Evolutionary conservation across 2,113 vertebrate genomes (phyloP).

Genomic region (Calonectris borealis): DNA sequence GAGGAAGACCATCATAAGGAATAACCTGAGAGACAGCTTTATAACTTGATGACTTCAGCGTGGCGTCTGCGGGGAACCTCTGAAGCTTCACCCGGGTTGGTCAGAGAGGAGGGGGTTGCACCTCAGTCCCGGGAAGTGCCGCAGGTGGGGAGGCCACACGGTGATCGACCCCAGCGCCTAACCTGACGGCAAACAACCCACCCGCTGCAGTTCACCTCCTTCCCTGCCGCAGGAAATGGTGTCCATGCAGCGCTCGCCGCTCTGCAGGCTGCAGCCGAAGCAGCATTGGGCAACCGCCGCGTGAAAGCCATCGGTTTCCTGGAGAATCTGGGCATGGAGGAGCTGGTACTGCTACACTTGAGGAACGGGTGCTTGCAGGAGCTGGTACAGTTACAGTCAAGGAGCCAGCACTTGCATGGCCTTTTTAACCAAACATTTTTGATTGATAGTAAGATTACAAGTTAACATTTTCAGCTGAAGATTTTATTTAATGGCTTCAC

Average conservation of each 20-base stretch:
- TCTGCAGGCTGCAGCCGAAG: neutral
- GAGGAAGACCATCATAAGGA: fast-evolving
- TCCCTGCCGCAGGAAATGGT: fast-evolving
- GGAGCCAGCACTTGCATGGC: neutral
- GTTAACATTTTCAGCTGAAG: neutral
- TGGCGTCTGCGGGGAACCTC: fast-evolving
- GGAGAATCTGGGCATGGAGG: neutral
- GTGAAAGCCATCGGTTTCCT: fast-evolving
- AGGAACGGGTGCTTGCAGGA: neutral
- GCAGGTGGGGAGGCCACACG: fast-evolving
- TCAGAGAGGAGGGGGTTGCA: fast-evolving
- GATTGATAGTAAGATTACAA: no score
- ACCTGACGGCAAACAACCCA: fast-evolving
- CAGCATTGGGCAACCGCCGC: fast-evolving
- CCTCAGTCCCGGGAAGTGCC: fast-evolving
- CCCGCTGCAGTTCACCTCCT: fast-evolving
- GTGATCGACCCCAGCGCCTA: fast-evolving
- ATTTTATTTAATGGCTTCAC: neutral
- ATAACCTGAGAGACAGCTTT: fast-evolving
- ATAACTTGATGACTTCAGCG: fast-evolving
- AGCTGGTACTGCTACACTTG: fast-evolving
- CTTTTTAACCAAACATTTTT: neutral
- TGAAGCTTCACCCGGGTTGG: fast-evolving
- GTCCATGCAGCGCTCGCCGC: fast-evolving
- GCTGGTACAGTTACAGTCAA: fast-evolving